Evolutionary conservation across 2,797 vertebrate species (phyloP).

Genomic region (Trematomus bernacchii): DNA sequence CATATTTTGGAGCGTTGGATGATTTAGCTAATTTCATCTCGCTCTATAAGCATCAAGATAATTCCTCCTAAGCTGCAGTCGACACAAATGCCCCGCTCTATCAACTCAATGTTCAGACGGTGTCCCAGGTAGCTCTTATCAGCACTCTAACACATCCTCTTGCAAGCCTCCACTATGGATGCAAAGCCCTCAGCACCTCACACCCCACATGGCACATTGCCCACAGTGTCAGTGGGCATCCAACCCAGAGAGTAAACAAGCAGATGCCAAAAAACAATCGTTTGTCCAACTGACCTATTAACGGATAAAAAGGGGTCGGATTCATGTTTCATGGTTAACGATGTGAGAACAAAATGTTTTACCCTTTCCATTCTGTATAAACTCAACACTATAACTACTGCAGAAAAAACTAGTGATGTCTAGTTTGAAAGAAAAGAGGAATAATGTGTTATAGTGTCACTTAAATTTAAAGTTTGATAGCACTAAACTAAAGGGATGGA

Average conservation of each 20-base stretch:
- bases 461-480: too few species aligned
- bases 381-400: not conserved
- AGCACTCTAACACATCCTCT: constrained; percentile 64
- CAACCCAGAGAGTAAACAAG: constrained; percentile 22
- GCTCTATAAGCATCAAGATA: constrained; percentile 28
- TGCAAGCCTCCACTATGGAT: constrained; percentile 45
- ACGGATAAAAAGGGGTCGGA: not conserved
- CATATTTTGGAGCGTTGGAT: constrained; percentile 25
- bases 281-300: constrained; percentile 16
- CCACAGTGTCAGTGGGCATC: constrained; percentile 25
- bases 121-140: constrained; percentile 71
- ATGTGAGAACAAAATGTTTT: constrained; percentile 6
- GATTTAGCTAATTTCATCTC: constrained; percentile 37
- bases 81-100: constrained; percentile 52
- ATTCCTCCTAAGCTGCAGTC: constrained; percentile 45
- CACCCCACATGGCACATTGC: constrained; percentile 40
- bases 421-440: not conserved
- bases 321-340: not conserved
- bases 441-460: not conserved
- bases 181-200: constrained; percentile 43
- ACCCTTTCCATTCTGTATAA: not conserved
- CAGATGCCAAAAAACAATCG: constrained; percentile 18
- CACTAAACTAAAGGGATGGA: not conserved
- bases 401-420: not conserved
- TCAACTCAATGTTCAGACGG: constrained; percentile 51